phyloP scores from a whole-genome alignment of 1,140 invertebrate species.

The Piezodorus guildinii region DNA sequence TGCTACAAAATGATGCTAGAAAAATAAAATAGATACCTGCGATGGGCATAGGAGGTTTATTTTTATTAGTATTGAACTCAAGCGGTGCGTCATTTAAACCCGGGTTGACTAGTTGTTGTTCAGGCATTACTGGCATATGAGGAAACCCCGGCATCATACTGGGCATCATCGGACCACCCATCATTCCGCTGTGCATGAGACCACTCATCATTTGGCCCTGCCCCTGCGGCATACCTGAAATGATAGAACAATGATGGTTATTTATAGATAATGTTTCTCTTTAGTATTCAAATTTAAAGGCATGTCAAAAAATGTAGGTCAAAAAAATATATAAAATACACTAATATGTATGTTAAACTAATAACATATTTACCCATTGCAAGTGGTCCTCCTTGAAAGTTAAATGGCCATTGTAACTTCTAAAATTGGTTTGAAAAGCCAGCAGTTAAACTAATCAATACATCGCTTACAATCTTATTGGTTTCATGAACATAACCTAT shows the following conservation, averaged over 20 bases:
- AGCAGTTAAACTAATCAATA: no score
- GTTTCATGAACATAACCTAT: no score
- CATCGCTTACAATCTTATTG: no score
- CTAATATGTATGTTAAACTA: not conserved
- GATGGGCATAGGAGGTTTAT: slow-evolving; percentile 43
- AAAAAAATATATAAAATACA: not conserved
- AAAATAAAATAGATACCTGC: slow-evolving; percentile 19
- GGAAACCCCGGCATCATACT: slow-evolving; percentile 33
- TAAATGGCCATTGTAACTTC: not conserved
- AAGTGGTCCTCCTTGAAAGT: not conserved
- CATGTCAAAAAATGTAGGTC: not conserved
- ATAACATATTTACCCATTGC: slow-evolving; percentile 1
- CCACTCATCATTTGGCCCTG: slow-evolving; percentile 38
- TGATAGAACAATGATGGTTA: not conserved
- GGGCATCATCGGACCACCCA: slow-evolving; percentile 36
- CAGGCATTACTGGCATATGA: slow-evolving; percentile 30
- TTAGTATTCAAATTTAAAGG: not conserved
- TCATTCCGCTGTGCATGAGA: slow-evolving; percentile 37
- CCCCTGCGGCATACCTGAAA: slow-evolving; percentile 28
- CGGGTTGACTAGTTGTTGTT: slow-evolving; percentile 32
- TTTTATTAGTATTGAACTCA: slow-evolving; percentile 54
- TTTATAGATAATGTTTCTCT: no score
- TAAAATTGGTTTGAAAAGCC: no score
- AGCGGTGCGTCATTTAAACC: slow-evolving; percentile 54
- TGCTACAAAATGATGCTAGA: not conserved